Percentiles rank a stretch among this genome's conserved stretches.
Evolutionary conservation across 2,888 invertebrate genomes (phyloP).

Genomic region (Drosophila nigricruria): DNA sequence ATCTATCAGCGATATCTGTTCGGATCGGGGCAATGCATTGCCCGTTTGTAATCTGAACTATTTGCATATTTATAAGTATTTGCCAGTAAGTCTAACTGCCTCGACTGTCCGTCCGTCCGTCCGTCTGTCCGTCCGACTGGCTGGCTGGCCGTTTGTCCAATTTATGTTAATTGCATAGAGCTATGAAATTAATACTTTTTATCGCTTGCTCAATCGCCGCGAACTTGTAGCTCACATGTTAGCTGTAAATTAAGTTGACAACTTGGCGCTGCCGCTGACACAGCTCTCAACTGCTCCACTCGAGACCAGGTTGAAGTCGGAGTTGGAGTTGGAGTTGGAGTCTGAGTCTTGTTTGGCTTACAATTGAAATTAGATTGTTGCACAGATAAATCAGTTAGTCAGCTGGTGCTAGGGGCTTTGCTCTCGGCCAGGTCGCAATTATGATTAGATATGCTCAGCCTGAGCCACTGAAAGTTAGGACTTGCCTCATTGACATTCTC

Average conservation of each 20-base stretch:
- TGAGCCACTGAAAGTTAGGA: neutral
- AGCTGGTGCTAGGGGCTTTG: neutral
- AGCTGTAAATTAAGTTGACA: constrained; percentile 81
- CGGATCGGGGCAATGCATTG: constrained; percentile 40
- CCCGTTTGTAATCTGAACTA: constrained; percentile 68
- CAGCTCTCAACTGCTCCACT: constrained; percentile 29
- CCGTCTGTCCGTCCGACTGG: neutral
- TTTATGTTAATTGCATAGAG: constrained; percentile 75
- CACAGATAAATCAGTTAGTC: constrained; percentile 58
- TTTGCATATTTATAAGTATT: constrained; percentile 74
- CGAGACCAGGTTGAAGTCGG: constrained; percentile 1
- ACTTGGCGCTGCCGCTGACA: constrained; percentile 74
- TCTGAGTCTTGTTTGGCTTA: constrained; percentile 27
- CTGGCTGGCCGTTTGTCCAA: constrained; percentile 49
- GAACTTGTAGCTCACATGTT: constrained; percentile 80
- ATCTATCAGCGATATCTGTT: constrained; percentile 42
- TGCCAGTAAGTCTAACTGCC: constrained; percentile 3
- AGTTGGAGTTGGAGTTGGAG: neutral
- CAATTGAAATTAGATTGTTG: constrained; percentile 67
- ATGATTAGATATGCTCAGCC: constrained; percentile 18
- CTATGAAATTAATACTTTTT: constrained; percentile 81
- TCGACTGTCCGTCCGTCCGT: neutral
- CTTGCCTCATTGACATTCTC: constrained; percentile 6
- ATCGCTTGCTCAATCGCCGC: constrained; percentile 77
- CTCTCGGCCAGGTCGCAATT: constrained; percentile 18